Percentiles rank a stretch among this genome's conserved stretches.
Evolutionary conservation across 2,888 invertebrate genomes (phyloP).

Genomic region (Pycnomerus fuliginosus): DNA sequence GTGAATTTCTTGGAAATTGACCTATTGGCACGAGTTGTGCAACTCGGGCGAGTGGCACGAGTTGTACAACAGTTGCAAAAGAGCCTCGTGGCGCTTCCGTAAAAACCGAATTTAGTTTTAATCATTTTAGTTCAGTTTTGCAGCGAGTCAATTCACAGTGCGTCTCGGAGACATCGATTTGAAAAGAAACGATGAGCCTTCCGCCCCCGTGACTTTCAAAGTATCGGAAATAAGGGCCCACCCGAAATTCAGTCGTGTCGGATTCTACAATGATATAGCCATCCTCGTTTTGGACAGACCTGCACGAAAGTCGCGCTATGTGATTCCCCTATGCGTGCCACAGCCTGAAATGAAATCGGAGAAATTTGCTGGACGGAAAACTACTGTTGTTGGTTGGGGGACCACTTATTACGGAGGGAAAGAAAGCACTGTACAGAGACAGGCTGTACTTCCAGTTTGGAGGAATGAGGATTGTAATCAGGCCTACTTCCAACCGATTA

Average conservation of each 20-base stretch:
- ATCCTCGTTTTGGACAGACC: conserved; percentile 73
- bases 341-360: conserved; percentile 58
- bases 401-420: conserved; percentile 87
- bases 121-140: conserved; percentile 74
- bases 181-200: conserved; percentile 80
- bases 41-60: no score
- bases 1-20: no score
- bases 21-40: no score
- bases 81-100: no score
- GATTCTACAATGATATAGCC: conserved; percentile 95
- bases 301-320: conserved; percentile 79
- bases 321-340: conserved; percentile 86
- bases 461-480: conserved; percentile 85
- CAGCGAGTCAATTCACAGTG: conserved; percentile 85
- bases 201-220: conserved; percentile 75
- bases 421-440: conserved; percentile 82
- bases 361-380: conserved; percentile 70
- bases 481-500: conserved; percentile 91
- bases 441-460: conserved; percentile 86
- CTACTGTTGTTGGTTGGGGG: conserved; percentile 92
- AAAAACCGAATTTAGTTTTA: no score
- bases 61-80: no score
- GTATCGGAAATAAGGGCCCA: conserved; percentile 80
- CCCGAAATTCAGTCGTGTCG: conserved; percentile 81
- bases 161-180: conserved; percentile 87